Conservation (phyloP, 2,797 vertebrate genomes). For the Monodelphis domestica region DNA sequence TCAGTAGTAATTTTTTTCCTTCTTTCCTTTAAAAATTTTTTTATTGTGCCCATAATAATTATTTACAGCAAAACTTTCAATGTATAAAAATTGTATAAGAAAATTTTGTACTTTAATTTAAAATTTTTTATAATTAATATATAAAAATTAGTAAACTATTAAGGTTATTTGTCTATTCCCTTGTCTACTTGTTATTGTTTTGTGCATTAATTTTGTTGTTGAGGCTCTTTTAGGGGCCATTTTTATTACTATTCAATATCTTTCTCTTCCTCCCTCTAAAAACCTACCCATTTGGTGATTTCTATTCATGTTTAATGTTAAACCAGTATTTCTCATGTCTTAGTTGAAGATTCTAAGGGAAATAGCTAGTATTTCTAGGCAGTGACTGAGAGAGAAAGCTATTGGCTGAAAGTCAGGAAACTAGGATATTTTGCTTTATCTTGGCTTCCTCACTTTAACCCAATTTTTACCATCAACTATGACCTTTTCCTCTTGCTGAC, state of each 20-base stretch:
- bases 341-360: neutral
- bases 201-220: neutral
- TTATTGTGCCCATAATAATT: no score
- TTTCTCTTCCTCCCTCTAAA: neutral
- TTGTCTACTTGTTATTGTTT: neutral
- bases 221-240: neutral
- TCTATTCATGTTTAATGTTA: neutral
- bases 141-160: neutral
- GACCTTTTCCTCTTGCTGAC: no score
- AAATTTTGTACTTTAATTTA: neutral
- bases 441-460: neutral
- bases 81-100: neutral
- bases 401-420: neutral
- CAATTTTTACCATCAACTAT: neutral
- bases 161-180: neutral
- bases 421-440: neutral
- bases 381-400: neutral
- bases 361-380: neutral
- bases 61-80: neutral
- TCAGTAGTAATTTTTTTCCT: constrained; percentile 39
- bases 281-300: neutral
- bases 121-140: neutral
- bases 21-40: neutral
- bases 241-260: neutral
- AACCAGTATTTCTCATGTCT: neutral